Evolutionary conservation across 2,113 vertebrate species (phyloP).

Genomic region (Passer domesticus): DNA sequence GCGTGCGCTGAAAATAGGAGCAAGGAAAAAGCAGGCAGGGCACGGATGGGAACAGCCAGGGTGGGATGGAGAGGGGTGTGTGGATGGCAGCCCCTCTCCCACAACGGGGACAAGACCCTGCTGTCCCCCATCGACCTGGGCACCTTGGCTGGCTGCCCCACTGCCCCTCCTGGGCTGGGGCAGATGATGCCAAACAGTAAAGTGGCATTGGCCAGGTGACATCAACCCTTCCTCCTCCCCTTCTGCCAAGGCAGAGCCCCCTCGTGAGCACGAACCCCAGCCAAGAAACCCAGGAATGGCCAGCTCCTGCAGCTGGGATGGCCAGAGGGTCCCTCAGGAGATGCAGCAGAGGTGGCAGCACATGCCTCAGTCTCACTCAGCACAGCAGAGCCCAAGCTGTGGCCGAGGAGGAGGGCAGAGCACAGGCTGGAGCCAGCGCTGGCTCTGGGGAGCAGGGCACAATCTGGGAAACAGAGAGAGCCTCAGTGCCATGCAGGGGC

Average conservation of each 20-base stretch:
- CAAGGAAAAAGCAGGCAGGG: not conserved
- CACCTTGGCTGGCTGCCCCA: not conserved
- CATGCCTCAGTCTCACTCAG: accelerated
- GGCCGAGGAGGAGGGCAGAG: not conserved
- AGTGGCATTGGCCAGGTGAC: not conserved
- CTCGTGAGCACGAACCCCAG: accelerated
- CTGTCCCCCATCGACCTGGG: accelerated
- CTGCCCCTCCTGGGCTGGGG: not conserved
- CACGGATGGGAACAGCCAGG: not conserved
- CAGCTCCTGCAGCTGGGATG: not conserved
- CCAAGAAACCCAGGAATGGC: not conserved
- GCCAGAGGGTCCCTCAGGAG: not conserved
- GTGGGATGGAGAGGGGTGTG: accelerated
- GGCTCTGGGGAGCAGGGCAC: not conserved
- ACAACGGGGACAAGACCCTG: accelerated
- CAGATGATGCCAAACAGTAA: not conserved
- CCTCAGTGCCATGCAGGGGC: accelerated
- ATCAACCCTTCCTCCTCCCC: not conserved
- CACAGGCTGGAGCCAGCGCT: accelerated
- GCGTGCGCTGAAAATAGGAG: conserved; percentile 63
- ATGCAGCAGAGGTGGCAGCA: not conserved
- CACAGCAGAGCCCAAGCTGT: not conserved
- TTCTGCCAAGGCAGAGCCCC: not conserved
- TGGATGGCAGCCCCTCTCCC: not conserved
- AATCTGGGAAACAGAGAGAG: accelerated